Percentiles rank a stretch among this genome's conserved stretches.
These are phyloP conservation scores for Cephalotes varians DNA, from an alignment of 2,888 invertebrate genomes.

Conservation along the genomic window DNA sequence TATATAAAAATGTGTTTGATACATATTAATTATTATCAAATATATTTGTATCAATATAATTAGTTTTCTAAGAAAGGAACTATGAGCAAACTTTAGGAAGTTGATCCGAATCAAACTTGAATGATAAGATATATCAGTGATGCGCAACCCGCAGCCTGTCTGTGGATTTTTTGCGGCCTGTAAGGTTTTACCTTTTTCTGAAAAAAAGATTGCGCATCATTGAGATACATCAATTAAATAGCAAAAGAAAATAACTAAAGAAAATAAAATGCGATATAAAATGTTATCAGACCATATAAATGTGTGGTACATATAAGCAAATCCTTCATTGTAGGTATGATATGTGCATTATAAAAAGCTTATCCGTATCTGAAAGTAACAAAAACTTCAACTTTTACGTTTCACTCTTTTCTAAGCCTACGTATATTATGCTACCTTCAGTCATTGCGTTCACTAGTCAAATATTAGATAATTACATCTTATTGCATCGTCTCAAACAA, in stretches of 20 bases:
- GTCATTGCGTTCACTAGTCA: constrained; percentile 28
- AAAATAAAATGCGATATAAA: constrained; percentile 50
- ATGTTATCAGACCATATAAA: constrained; percentile 38
- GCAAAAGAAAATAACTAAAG: constrained; percentile 48
- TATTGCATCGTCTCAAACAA: constrained; percentile 21
- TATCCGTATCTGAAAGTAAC: constrained; percentile 46
- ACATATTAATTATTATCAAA: neutral
- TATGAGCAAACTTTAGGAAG: constrained; percentile 52
- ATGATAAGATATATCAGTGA: constrained; percentile 15
- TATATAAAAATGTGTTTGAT: neutral
- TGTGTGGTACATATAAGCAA: constrained; percentile 47
- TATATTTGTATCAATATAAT: neutral
- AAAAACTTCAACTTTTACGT: constrained; percentile 33
- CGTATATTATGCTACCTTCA: neutral
- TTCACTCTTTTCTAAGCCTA: constrained; percentile 19
- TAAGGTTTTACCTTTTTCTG: too few relatives aligned
- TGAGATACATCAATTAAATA: constrained; percentile 15
- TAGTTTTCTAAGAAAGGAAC: constrained; percentile 12
- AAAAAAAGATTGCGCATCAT: too few relatives aligned
- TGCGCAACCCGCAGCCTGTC: too few relatives aligned
- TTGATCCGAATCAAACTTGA: constrained; percentile 43
- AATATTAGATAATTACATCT: constrained; percentile 32
- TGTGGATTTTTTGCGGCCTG: too few relatives aligned
- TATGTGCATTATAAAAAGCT: constrained; percentile 54
- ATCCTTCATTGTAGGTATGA: constrained; percentile 45